Evolutionary conservation across 2,888 invertebrate species (phyloP).

Genomic region (Drosophila colorata): DNA sequence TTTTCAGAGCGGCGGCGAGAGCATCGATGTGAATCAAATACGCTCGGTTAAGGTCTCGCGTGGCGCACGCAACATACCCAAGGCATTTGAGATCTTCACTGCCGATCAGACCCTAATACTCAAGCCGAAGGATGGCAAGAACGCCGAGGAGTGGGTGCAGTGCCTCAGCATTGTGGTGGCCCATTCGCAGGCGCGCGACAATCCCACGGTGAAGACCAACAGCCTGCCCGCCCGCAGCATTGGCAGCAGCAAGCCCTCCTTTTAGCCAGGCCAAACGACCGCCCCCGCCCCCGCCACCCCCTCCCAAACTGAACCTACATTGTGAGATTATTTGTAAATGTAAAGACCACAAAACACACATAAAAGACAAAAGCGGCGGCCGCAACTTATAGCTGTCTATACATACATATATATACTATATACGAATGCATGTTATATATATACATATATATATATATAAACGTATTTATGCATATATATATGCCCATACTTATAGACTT

Average conservation of each 20-base stretch:
- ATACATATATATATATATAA: slow-evolving; percentile 36
- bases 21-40: slow-evolving; percentile 96
- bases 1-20: slow-evolving; percentile 91
- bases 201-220: slow-evolving; percentile 85
- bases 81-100: slow-evolving; percentile 98
- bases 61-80: slow-evolving; percentile 96
- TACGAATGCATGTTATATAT: neutral
- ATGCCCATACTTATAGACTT: slow-evolving; percentile 65
- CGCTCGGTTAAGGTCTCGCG: slow-evolving; percentile 97
- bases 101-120: slow-evolving; percentile 96
- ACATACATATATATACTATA: slow-evolving; percentile 29
- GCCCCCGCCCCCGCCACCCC: too few relatives aligned
- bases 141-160: slow-evolving; percentile 98
- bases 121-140: slow-evolving; percentile 97
- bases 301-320: slow-evolving; percentile 52
- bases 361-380: slow-evolving; percentile 59
- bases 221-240: slow-evolving; percentile 85
- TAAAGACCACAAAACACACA: slow-evolving; percentile 59
- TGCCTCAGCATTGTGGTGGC: slow-evolving; percentile 97
- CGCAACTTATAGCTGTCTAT: slow-evolving; percentile 50
- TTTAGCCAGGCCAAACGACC: slow-evolving; percentile 71
- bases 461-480: slow-evolving; percentile 29
- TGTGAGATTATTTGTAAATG: slow-evolving; percentile 80
- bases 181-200: slow-evolving; percentile 87
- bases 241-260: slow-evolving; percentile 84